These are phyloP conservation scores for Acropora yongei DNA, from an alignment of 64 coral and sea anemone genomes.

Conservation along the genomic window DNA sequence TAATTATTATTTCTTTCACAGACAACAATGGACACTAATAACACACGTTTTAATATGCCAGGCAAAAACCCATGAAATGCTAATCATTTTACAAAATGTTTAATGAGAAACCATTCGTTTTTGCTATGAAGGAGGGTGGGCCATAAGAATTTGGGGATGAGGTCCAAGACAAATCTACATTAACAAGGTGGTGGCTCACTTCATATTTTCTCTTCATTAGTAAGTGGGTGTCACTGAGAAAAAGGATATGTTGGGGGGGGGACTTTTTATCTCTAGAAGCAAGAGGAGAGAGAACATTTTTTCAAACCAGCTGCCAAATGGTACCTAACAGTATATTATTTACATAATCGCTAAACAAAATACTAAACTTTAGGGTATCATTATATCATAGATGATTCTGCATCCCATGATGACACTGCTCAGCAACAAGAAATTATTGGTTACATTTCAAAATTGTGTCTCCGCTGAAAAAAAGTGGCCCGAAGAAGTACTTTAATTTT, in stretches of 20 bases:
- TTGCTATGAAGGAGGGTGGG: neutral
- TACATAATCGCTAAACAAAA: conserved; percentile 38
- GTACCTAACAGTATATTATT: conserved; percentile 53
- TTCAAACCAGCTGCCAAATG: neutral
- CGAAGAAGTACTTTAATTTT: conserved; percentile 65
- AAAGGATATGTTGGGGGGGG: neutral
- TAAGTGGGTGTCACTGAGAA: neutral
- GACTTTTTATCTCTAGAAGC: neutral
- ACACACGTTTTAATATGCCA: neutral
- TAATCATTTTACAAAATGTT: conserved; percentile 1
- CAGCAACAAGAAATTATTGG: conserved; percentile 35
- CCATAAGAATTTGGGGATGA: neutral
- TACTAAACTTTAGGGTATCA: conserved; percentile 46
- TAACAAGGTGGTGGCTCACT: neutral
- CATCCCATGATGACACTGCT: conserved; percentile 26
- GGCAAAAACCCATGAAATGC: neutral
- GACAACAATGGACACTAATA: neutral
- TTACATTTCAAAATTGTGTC: conserved; percentile 62
- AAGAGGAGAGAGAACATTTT: neutral
- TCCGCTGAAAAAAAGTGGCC: conserved; percentile 50
- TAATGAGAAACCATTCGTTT: neutral
- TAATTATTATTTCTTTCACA: neutral
- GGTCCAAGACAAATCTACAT: neutral
- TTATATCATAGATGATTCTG: conserved; percentile 31
- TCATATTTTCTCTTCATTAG: neutral